Base-by-base conservation (phyloP, 2,888 invertebrate species). In the Cactoblastis cactorum region DNA sequence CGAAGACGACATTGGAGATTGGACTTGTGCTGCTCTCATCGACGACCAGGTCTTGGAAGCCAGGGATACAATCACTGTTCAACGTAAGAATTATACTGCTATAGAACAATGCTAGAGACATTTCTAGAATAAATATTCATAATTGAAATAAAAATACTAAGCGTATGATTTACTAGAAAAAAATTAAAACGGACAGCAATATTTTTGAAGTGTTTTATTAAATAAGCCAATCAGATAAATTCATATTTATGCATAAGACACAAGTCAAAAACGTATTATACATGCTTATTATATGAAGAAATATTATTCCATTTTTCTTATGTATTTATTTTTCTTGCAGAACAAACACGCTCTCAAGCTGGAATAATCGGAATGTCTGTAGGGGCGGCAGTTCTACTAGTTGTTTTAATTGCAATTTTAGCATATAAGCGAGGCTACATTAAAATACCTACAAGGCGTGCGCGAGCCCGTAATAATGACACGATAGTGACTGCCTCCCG, bases 1-100 rank as follows among this genome's bases (percentile, higher is more conserved):
- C 11, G 57, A 56, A 0, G 78, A 83, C 5, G 90, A 91, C 53
- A 52, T 78, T 6, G 91, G 91, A 1, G 60, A 62, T 15, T 91
- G 91, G 91, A 83, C 79, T 0, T 91, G 91, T 49, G 90, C 84
- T 0, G 88, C 78, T 0, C 54, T 82, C 8, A 63, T 89, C 11
- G 71, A 79, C 17, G 71, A 74, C 9, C 69, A 77, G 0, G 24
- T 54, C 1, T 34, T 62, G 9, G 90, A 90, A 55, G 66, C 83
- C 0, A 71, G 65, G 34, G 49, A 49, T 15, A 34, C 41, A 9
- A 19, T 49, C 32, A 12, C 33, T 17, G 33, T 56, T 22, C 52
- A 46, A 33, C 60, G 76, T 77, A 58, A 67, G 61, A 51, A 22
- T 17, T 33, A 19, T 11, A 8, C 22, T 41, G 33, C n/a, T n/a